A percentile compares a stretch with the other conserved stretches of the same genome.
These are phyloP conservation scores for Agrilus mali DNA, from an alignment of 2,888 invertebrate genomes.

Conservation along the genomic window DNA sequence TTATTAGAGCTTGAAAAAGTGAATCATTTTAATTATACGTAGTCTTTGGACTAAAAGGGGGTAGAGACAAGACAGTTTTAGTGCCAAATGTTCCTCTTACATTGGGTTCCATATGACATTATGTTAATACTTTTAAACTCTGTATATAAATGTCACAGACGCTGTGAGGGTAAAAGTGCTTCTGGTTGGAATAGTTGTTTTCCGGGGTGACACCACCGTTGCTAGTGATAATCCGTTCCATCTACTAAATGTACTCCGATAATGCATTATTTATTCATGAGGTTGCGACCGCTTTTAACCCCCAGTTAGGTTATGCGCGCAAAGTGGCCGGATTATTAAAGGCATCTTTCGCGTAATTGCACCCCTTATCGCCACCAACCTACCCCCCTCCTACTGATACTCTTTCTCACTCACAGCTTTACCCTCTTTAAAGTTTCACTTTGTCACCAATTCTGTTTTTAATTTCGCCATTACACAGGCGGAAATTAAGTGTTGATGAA, in stretches of 20 bases:
- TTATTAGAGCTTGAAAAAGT: too few species aligned
- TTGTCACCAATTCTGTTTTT: neutral
- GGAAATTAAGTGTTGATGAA: too few species aligned
- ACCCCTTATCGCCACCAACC: neutral
- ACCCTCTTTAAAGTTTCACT: neutral
- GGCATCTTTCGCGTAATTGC: constrained; percentile 23
- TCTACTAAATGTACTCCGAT: constrained; percentile 28
- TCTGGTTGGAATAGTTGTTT: constrained; percentile 1
- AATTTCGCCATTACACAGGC: too few species aligned
- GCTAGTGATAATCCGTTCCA: constrained; percentile 30
- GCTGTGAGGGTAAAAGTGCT: too few species aligned
- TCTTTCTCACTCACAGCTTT: neutral
- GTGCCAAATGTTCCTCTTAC: too few species aligned
- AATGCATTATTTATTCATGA: constrained; percentile 33
- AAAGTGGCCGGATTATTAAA: constrained; percentile 24
- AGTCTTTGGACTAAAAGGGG: too few species aligned
- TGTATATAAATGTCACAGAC: too few species aligned
- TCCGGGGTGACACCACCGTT: constrained; percentile 21
- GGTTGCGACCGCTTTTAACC: constrained; percentile 33
- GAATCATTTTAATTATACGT: too few species aligned
- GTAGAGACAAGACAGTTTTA: too few species aligned
- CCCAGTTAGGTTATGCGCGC: constrained; percentile 23
- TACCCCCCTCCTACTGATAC: too few species aligned
- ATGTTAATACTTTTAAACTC: too few species aligned
- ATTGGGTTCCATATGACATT: too few species aligned